A percentile compares a stretch with the other conserved stretches of the same genome.
Conservation (phyloP, 1,140 invertebrate genomes). For the Apocrypta bakeri region DNA sequence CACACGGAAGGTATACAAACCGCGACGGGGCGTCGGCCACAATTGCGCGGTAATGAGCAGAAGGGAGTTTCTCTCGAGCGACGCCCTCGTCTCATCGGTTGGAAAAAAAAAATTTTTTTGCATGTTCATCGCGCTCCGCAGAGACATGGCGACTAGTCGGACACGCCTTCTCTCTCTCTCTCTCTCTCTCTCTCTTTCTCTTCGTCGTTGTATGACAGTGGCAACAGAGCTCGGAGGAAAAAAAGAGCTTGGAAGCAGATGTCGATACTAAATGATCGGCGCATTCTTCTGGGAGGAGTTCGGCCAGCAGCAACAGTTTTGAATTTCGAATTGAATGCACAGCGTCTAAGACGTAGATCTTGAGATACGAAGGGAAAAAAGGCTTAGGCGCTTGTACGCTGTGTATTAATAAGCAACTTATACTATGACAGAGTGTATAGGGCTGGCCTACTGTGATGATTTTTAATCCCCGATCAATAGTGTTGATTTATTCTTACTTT, state of each 20-base stretch:
- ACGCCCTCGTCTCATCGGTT: constrained; percentile 12
- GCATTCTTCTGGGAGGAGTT: constrained; percentile 22
- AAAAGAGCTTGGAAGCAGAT: constrained; percentile 9
- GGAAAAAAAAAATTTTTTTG: constrained; percentile 56
- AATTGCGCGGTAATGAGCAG: constrained; percentile 73
- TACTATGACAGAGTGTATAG: no score
- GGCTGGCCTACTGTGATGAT: no score
- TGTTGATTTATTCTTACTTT: no score
- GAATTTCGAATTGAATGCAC: background rate
- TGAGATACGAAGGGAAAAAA: background rate
- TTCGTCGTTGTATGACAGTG: no score
- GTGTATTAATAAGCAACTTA: background rate
- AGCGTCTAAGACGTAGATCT: background rate
- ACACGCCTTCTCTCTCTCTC: constrained; percentile 19
- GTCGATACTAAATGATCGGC: constrained; percentile 20
- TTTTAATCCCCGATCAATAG: no score
- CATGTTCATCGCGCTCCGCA: constrained; percentile 57
- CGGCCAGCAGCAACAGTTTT: background rate
- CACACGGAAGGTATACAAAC: background rate
- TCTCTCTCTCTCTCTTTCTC: background rate
- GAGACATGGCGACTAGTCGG: constrained; percentile 38
- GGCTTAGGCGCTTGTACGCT: background rate
- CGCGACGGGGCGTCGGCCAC: constrained; percentile 67
- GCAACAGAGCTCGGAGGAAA: background rate
- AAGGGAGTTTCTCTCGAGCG: background rate